Evolutionary conservation across 2,888 invertebrate genomes (phyloP).

Genomic region (Melieria crassipennis): DNA sequence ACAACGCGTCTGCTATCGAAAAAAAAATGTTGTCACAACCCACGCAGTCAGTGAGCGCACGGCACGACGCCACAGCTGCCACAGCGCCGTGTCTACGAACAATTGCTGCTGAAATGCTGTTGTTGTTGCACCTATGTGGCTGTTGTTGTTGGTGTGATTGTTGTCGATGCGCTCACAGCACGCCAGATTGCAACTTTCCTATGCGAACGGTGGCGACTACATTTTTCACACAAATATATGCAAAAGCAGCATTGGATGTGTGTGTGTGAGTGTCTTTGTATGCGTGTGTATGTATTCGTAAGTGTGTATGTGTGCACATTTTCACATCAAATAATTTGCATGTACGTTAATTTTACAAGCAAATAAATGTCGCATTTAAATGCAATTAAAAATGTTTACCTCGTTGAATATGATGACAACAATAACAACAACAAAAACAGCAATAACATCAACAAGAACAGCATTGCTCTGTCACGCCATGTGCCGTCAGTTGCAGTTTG

Average conservation of each 20-base stretch:
- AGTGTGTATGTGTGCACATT: constrained; percentile 4
- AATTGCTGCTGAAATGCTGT: too few species aligned
- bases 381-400: constrained; percentile 55
- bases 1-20: too few species aligned
- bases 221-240: too few species aligned
- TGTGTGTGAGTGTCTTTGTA: background rate
- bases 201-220: too few species aligned
- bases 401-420: constrained; percentile 24
- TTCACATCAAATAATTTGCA: constrained; percentile 57
- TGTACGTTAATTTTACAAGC: constrained; percentile 61
- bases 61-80: too few species aligned
- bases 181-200: too few species aligned
- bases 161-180: too few species aligned
- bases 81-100: too few species aligned
- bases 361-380: constrained; percentile 65
- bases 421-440: background rate
- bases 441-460: background rate
- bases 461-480: background rate
- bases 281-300: background rate
- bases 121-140: too few species aligned
- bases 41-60: too few species aligned
- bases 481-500: background rate
- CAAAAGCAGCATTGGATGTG: background rate
- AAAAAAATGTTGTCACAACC: too few species aligned
- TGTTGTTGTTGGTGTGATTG: too few species aligned